A percentile compares a stretch with the other conserved stretches of the same genome.
These are phyloP conservation scores for Aleiodes sp. DNA, from an alignment of 1,140 invertebrate genomes.

Conservation along the genomic window DNA sequence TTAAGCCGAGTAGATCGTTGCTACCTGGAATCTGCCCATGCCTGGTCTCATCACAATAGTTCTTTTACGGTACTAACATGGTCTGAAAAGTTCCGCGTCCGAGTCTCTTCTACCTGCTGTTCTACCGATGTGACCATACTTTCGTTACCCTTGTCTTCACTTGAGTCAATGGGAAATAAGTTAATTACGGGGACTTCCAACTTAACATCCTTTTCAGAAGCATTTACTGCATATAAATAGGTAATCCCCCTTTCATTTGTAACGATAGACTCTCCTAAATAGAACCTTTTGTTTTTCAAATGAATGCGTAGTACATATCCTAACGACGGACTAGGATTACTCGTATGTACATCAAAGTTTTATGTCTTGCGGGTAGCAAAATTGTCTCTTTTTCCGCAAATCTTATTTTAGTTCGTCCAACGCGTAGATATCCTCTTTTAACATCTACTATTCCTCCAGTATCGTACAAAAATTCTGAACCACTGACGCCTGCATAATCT, in stretches of 20 bases:
- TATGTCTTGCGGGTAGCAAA: not conserved
- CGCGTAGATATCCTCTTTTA: not conserved
- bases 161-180: not conserved
- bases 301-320: not conserved
- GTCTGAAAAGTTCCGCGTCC: not conserved
- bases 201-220: not conserved
- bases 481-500: not conserved
- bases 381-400: no score
- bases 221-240: not conserved
- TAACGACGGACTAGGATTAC: not conserved
- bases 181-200: not conserved
- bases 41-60: not conserved
- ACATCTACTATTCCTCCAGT: not conserved
- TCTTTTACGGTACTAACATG: not conserved
- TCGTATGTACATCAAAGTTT: not conserved
- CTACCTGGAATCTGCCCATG: no score
- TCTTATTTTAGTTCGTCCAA: not conserved
- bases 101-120: not conserved
- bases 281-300: not conserved
- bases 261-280: not conserved
- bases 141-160: not conserved
- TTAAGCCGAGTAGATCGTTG: no score
- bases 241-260: not conserved
- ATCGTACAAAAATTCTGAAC: not conserved
- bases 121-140: not conserved